These are phyloP conservation scores for Oligia latruncula DNA, from an alignment of 2,888 invertebrate genomes.

Conservation along the genomic window DNA sequence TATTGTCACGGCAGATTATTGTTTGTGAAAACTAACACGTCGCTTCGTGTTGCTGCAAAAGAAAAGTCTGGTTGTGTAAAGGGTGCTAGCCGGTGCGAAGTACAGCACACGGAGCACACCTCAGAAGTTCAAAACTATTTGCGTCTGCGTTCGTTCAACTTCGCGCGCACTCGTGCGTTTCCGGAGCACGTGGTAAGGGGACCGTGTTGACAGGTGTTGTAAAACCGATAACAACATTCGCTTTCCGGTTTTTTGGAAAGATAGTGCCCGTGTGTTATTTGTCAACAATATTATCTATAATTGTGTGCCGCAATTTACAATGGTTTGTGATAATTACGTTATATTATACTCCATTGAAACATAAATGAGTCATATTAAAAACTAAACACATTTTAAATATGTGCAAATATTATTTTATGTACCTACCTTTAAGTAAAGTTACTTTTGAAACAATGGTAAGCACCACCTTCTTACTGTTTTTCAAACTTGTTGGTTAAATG, in stretches of 20 bases:
- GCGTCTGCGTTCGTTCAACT: slow-evolving; percentile 78
- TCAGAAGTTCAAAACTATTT: slow-evolving; percentile 85
- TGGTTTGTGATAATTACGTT: not conserved
- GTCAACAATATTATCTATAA: slow-evolving; percentile 24
- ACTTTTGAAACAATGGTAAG: not conserved
- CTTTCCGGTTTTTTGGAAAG: slow-evolving; percentile 44
- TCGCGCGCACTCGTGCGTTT: slow-evolving; percentile 77
- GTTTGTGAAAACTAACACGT: slow-evolving; percentile 43
- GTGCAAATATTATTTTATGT: not conserved
- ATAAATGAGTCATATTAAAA: not conserved
- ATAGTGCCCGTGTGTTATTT: slow-evolving; percentile 30
- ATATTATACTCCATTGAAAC: not conserved
- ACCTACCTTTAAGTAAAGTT: not conserved
- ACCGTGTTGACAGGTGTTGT: slow-evolving; percentile 77
- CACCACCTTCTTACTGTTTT: not conserved
- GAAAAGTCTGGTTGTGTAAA: slow-evolving; percentile 56
- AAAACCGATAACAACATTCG: slow-evolving; percentile 63
- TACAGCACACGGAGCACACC: slow-evolving; percentile 71
- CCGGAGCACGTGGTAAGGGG: slow-evolving; percentile 83
- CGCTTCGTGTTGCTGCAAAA: slow-evolving; percentile 40
- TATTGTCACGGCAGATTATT: slow-evolving; percentile 49
- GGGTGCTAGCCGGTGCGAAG: slow-evolving; percentile 71
- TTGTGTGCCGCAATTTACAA: slow-evolving; percentile 9
- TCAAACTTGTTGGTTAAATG: not conserved
- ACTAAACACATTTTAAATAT: not conserved